Base-by-base conservation (phyloP, 2,797 vertebrate species). In the Sarcophilus harrisii region DNA sequence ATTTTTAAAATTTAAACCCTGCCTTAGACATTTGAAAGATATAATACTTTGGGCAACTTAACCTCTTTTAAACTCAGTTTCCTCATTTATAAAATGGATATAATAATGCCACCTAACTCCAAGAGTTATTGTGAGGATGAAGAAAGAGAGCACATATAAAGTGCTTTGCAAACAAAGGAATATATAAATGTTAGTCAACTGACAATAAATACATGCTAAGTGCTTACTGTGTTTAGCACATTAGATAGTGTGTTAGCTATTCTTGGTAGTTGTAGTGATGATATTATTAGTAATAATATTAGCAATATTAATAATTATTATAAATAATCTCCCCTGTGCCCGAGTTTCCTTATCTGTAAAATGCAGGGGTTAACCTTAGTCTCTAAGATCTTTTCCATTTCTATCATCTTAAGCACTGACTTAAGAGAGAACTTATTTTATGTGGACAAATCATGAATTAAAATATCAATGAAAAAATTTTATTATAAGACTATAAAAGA, bases 401-500 rank as follows among this genome's bases (percentile, higher is more conserved):
- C n/a, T 73, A 38, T 24, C n/a, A 38, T 18, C n/a, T 90, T 93
- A 87, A 92, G 92, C 62, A 81, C 10, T 38, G 30, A 94, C 81
- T 95, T 93, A 97, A 97, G 49, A 30, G 89, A 29, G 97, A 98
- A 97, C 94, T 0, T 96, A 94, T 52, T 58, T 91, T 94, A 97
- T 96, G 94, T 60, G 95, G 81, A 87, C 60, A 97, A 91, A 81
- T 58, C 93, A 93, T 54, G 92, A 93, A 95, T 95, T 60, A 91
- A 66, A 93, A 95, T 90, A 93, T 90, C n/a, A 97, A 62, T 92
- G 93, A 97, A 98, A 96, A 95, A 24, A 93, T 60, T 96, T 97
- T 96, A 97, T 58, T 95, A 97, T 58, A 96, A 96, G 98, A 95
- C 24, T 89, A 96, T 97, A 95, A 97, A 91, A 94, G 95, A 96